Evolutionary conservation across 2,113 vertebrate genomes (phyloP).

Genomic region (Ciconia maguari): DNA sequence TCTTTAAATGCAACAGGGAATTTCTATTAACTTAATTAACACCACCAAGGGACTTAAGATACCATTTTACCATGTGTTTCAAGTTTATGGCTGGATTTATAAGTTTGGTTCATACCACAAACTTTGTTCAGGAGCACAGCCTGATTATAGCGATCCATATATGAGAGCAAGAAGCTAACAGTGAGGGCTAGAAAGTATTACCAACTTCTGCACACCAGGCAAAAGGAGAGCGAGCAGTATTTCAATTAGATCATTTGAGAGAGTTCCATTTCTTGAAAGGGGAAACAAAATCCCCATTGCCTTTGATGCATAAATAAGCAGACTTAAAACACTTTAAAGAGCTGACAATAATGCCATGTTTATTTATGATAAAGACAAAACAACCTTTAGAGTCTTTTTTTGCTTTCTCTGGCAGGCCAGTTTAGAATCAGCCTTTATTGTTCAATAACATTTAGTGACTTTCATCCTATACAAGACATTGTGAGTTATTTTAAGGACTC

Average conservation of each 20-base stretch:
- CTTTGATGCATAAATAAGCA: neutral
- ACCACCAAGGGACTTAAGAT: neutral
- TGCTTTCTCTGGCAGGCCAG: neutral
- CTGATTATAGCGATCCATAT: neutral
- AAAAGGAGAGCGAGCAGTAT: neutral
- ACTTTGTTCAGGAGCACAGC: neutral
- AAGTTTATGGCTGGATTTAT: neutral
- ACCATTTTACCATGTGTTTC: accelerated
- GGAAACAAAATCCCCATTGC: neutral
- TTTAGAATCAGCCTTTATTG: neutral
- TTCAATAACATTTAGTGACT: neutral
- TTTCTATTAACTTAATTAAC: neutral
- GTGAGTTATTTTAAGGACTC: neutral
- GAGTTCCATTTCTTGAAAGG: neutral
- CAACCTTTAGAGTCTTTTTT: neutral
- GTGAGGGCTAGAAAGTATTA: neutral
- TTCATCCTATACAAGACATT: neutral
- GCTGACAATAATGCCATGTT: neutral
- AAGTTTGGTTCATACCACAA: neutral
- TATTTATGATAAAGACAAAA: neutral
- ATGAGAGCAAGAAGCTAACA: neutral
- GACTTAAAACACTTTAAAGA: neutral
- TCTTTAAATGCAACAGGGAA: neutral
- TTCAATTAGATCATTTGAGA: neutral
- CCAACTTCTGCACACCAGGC: neutral